These are phyloP conservation scores for Benitochromis conjunctus DNA, from an alignment of 2,113 vertebrate genomes.

Conservation along the genomic window DNA sequence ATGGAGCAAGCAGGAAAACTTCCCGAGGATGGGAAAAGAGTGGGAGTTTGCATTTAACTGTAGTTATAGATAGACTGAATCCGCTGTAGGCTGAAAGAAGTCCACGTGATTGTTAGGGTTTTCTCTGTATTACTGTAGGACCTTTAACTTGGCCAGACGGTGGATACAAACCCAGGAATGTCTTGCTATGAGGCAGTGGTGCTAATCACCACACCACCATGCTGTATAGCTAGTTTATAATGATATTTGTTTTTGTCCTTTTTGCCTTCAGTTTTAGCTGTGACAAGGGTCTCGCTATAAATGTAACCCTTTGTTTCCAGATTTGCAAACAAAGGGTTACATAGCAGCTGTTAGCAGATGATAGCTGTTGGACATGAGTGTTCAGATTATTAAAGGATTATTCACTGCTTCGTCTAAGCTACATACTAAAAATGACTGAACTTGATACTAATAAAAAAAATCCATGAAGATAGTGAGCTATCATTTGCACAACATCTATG, in stretches of 20 bases:
- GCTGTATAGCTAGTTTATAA: neutral
- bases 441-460: neutral
- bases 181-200: neutral
- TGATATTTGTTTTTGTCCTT: neutral
- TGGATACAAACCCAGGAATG: neutral
- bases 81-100: too few relatives aligned
- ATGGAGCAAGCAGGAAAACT: neutral
- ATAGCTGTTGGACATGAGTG: neutral
- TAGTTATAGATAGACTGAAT: neutral
- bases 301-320: neutral
- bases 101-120: neutral
- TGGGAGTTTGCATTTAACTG: neutral
- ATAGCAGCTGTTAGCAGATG: too few relatives aligned
- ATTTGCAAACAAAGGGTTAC: neutral
- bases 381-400: neutral
- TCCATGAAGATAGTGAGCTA: neutral
- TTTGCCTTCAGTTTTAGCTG: neutral
- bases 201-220: neutral
- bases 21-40: neutral
- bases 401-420: neutral
- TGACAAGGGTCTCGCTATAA: neutral
- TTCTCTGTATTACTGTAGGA: neutral
- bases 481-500: neutral
- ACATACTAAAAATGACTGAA: neutral
- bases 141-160: neutral